These are phyloP conservation scores for Cydia fagiglandana DNA, from an alignment of 1,140 invertebrate species.

Conservation along the genomic window DNA sequence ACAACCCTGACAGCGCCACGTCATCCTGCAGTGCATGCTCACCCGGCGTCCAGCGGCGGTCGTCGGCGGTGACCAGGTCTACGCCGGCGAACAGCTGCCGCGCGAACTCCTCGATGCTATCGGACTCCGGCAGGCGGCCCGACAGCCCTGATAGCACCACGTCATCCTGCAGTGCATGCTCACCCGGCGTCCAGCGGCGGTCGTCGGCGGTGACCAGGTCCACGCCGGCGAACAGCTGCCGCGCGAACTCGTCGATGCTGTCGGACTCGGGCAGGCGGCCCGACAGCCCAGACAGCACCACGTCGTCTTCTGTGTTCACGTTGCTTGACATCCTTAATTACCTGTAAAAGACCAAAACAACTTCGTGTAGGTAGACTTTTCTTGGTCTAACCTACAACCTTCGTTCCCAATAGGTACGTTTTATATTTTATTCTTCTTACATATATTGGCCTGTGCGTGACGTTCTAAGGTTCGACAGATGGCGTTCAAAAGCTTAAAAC, in stretches of 20 bases:
- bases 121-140: not conserved
- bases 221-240: conserved; percentile 88
- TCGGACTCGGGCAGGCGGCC: not conserved
- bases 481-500: no score
- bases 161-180: not conserved
- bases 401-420: no score
- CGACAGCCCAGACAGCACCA: not conserved
- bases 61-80: conserved; percentile 92
- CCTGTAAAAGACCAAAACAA: no score
- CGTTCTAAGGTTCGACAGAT: no score
- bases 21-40: conserved; percentile 20
- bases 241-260: conserved; percentile 86
- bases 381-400: no score
- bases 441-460: no score
- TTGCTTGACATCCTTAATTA: not conserved
- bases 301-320: not conserved
- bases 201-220: conserved; percentile 93
- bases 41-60: conserved; percentile 87
- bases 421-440: no score
- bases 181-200: conserved; percentile 86
- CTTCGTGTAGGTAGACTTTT: no score
- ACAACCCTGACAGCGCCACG: not conserved
- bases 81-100: conserved; percentile 88
- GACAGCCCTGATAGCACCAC: not conserved
- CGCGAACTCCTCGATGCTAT: conserved; percentile 85